Evolutionary conservation across 2,113 vertebrate genomes (phyloP).

Genomic region (Fregetta grallaria): DNA sequence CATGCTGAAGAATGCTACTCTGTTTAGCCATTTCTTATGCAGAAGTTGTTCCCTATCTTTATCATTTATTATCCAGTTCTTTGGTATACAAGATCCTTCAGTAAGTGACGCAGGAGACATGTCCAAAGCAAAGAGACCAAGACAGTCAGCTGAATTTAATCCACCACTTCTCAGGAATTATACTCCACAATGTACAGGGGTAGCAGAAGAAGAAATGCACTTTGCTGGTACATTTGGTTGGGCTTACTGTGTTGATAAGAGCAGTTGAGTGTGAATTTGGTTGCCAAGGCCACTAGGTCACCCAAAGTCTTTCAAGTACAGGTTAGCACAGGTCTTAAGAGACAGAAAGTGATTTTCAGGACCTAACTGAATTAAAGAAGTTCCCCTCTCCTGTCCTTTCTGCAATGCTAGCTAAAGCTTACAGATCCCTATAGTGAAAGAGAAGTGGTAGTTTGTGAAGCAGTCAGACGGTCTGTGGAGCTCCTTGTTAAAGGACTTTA

Average conservation of each 20-base stretch:
- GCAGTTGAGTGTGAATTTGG: background rate
- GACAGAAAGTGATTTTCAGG: background rate
- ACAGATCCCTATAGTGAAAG: rapidly evolving
- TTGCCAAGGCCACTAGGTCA: background rate
- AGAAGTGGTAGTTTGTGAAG: background rate
- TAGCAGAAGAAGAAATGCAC: background rate
- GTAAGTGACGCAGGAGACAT: background rate
- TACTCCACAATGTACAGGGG: background rate
- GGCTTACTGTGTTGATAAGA: background rate
- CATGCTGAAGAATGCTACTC: background rate
- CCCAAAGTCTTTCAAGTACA: background rate
- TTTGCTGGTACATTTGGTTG: background rate
- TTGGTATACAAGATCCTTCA: background rate
- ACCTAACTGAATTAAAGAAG: background rate
- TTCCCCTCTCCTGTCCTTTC: background rate
- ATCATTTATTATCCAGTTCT: background rate
- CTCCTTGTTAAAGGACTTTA: background rate
- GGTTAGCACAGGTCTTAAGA: background rate
- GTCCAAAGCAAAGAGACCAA: background rate
- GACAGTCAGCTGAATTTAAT: background rate
- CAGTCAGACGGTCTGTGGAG: background rate
- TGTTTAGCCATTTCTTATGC: background rate
- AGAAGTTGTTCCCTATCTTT: background rate
- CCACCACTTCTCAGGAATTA: background rate
- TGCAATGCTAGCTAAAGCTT: background rate